Evolutionary conservation across 1,140 invertebrate genomes (phyloP).

Genomic region (Nebria ingens): DNA sequence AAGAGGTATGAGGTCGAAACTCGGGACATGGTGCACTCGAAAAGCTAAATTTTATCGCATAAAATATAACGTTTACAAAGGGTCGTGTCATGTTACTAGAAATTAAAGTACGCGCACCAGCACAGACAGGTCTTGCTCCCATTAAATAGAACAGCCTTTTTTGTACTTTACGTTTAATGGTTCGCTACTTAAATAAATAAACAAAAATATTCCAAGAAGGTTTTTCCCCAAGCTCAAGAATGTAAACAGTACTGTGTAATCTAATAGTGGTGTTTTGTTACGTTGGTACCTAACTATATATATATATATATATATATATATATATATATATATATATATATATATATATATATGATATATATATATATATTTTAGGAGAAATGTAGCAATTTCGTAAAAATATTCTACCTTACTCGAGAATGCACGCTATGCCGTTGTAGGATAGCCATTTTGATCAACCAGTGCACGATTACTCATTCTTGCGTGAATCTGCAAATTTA

Average conservation of each 20-base stretch:
- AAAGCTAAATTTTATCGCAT: not conserved
- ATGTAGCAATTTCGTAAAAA: too few species aligned
- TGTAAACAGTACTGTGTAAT: not conserved
- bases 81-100: not conserved
- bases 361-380: too few species aligned
- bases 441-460: too few species aligned
- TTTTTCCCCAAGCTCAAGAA: not conserved
- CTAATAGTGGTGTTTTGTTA: too few species aligned
- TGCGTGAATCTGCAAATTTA: too few species aligned
- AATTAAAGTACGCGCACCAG: not conserved
- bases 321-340: too few species aligned
- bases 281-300: too few species aligned
- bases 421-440: too few species aligned
- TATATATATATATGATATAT: too few species aligned
- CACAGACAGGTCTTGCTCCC: not conserved
- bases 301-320: too few species aligned
- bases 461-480: too few species aligned
- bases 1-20: not conserved
- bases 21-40: not conserved
- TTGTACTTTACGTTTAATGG: not conserved
- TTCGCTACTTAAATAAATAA: not conserved
- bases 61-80: not conserved
- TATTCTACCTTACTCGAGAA: too few species aligned
- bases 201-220: not conserved
- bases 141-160: not conserved